These are phyloP conservation scores for Chaetodon auriga DNA, from an alignment of 2,113 vertebrate genomes.

Conservation along the genomic window DNA sequence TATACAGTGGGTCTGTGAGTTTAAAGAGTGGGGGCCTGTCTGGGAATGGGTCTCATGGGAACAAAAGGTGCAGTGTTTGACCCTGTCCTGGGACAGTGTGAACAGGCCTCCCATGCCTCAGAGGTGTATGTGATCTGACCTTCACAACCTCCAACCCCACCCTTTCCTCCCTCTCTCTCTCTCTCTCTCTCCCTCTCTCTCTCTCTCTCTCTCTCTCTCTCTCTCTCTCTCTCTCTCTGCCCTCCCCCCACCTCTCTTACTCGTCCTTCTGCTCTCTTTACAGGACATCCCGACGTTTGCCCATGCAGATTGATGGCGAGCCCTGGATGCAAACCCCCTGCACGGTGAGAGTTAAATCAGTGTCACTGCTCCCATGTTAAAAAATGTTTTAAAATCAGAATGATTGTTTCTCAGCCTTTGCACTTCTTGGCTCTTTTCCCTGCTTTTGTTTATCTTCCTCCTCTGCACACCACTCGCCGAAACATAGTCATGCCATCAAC, in stretches of 20 bases:
- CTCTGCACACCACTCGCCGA: slow-evolving; percentile 45
- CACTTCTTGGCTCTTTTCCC: slow-evolving; percentile 17
- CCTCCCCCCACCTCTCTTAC: background rate
- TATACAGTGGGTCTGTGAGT: slow-evolving; percentile 70
- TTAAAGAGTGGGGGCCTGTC: slow-evolving; percentile 78
- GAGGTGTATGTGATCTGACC: slow-evolving; percentile 76
- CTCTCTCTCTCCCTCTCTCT: too few species aligned
- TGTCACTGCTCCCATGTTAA: background rate
- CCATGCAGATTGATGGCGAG: slow-evolving; percentile 98
- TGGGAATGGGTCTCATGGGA: slow-evolving; percentile 80
- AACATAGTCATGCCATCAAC: slow-evolving; percentile 56
- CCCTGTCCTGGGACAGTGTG: slow-evolving; percentile 72
- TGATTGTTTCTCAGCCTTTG: background rate
- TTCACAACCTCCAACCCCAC: slow-evolving; percentile 34
- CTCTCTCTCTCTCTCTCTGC: background rate
- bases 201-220: slow-evolving; percentile 3
- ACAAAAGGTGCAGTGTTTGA: slow-evolving; percentile 83
- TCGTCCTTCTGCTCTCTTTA: slow-evolving; percentile 17
- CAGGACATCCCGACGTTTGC: slow-evolving; percentile 93
- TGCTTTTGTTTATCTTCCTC: slow-evolving; percentile 27
- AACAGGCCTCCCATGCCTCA: slow-evolving; percentile 67
- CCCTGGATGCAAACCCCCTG: slow-evolving; percentile 97
- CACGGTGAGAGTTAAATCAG: slow-evolving; percentile 84
- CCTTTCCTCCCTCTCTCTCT: too few species aligned
- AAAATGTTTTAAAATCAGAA: background rate